Evolutionary conservation across 2,888 invertebrate genomes (phyloP), one percentile per base, ranked within the genome.

Genomic region (Mechanitis messenoides): DNA sequence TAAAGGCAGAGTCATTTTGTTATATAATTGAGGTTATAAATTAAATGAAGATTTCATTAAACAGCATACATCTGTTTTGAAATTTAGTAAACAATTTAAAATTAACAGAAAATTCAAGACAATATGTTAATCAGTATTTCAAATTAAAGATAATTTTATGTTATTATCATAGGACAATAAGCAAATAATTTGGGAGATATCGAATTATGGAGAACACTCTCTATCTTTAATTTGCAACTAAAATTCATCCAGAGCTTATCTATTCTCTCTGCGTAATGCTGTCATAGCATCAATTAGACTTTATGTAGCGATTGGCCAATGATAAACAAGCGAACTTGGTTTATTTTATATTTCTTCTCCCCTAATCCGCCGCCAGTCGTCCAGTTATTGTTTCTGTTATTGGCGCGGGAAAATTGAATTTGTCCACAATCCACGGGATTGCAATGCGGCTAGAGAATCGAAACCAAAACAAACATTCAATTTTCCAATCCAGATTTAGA

Each of bases 371-470:
- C 53, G 55, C 46, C 57, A 57, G 62, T 63, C 62, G 61, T 61
- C 59, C 62, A 66, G 70, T 71, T 71, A 71, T 72, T 85, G 83
- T 81, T 82, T 79, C 79, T 77, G 80, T 81, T 85, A 85, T 87
- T 81, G 83, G 75, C 76, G 76, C 72, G 70, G 81, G 83, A 83
- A 85, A 87, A 88, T 88, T 87, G 87, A 86, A 88, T 87, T 83
- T 81, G 84, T 84, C 84, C 83, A 83, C 85, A 87, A 85, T 83
- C 84, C 84, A 77, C 74, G 69, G 77, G 78, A 83, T 83, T 82
- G 81, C 72, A 77, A 73, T 77, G 78, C 76, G 78, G 77, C 55
- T 74, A 69, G 69, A 74, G 76, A 72, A 74, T 77, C 73, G 77
- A 73, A 76, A 78, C 78, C 76, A 80, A 81, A 82, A 80, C 78